These are phyloP conservation scores for Channallabes apus DNA, from an alignment of 2,797 vertebrate species.

Conservation along the genomic window DNA sequence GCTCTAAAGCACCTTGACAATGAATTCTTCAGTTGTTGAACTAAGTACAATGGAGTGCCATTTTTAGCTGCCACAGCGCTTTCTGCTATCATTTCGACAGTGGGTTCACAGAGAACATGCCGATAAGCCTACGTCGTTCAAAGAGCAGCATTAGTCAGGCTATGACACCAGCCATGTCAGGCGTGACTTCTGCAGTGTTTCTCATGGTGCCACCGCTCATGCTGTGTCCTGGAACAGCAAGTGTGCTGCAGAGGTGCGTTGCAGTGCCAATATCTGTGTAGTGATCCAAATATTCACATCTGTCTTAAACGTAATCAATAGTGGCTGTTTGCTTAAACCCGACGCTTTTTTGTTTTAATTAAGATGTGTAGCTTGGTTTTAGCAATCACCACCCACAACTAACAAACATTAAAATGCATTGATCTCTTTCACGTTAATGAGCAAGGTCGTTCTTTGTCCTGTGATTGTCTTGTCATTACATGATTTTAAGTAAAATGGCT, in stretches of 20 bases:
- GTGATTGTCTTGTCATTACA: neutral
- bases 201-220: neutral
- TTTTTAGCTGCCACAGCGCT: slow-evolving; percentile 39
- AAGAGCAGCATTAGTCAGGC: slow-evolving; percentile 40
- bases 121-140: slow-evolving; percentile 40
- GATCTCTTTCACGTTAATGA: neutral
- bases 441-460: neutral
- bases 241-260: neutral
- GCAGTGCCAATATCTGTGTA: neutral
- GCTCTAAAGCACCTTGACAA: slow-evolving; percentile 53
- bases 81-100: slow-evolving; percentile 38
- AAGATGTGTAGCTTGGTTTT: too few species aligned
- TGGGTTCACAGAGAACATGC: slow-evolving; percentile 43
- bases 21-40: slow-evolving; percentile 45
- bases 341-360: neutral
- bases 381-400: neutral
- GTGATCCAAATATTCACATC: neutral
- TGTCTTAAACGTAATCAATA: neutral
- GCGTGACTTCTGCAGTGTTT: slow-evolving; percentile 7
- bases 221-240: neutral
- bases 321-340: neutral
- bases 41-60: slow-evolving; percentile 41
- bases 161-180: slow-evolving; percentile 16
- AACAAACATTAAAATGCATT: neutral
- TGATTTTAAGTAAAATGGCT: neutral